Base-by-base conservation (phyloP, 1,140 invertebrate species). In the Catajapyx aquilonaris region DNA sequence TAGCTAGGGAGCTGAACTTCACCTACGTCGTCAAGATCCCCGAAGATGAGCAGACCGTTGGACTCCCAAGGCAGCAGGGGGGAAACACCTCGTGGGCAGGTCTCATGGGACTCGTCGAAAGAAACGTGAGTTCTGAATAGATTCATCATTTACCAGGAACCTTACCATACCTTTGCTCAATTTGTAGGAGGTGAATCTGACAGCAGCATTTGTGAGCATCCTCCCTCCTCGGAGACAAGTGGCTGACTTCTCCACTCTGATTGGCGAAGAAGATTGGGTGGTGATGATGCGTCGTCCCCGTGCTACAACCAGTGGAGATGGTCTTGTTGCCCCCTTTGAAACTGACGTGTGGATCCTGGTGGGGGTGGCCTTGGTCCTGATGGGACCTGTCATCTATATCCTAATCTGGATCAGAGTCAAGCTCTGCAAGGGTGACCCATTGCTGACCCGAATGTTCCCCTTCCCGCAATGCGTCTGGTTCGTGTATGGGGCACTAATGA, bases 401-500 rank as follows among this genome's bases (percentile, higher is more conserved):
- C 57, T 85, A 3, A 75, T 81, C 18, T 59, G 61, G 22, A 35
- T 81, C 41, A 46, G 5, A 51, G 52, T 40, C 44, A 59, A 63
- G 20, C 48, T 76, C 10, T 61, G 68, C 18, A 62, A 54, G 40
- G 58, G 60, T 42, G 48, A 64, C 10, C 36, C 48, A 1, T 41
- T 31, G 1, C 47, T 63, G 1, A 62, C 69, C 30, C 56, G 59
- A 20, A 59, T 61, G 3, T 77, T 74, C 42, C 59, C 66, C 0
- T 47, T 84, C 15, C 60, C 65, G 4, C 60, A 71, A 4, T 83
- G 80, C 44, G 59, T 79, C 31, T 86, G 81, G 81, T 87, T 85
- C 46, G 78, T 81, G 2, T 87, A 84, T 50, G 79, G 80, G 11
- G 79, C 81, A 10, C 60, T 85, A n/a, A 69, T 86, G 56, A 85